Evolutionary conservation across 2,797 vertebrate genomes (phyloP), one percentile per base, ranked within the genome.

Genomic region (Danio jaintianensis): DNA sequence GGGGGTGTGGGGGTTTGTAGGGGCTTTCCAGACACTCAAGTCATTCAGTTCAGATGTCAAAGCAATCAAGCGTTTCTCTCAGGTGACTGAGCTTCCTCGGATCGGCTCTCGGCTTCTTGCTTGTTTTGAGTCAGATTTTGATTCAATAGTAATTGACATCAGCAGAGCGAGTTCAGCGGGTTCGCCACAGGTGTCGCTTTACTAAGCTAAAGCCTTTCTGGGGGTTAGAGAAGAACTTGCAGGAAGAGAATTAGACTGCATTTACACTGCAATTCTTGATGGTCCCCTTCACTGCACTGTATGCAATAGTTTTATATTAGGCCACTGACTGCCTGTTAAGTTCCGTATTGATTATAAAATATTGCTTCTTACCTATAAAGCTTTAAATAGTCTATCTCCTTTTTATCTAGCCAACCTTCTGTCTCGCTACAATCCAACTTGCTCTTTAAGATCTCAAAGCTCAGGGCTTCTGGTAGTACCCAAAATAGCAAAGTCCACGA

Each of bases 1-100:
- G 92, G 91, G 89, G 88, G 90, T 91, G 89, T 88, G 92, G 92
- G 91, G 89, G 88, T 90, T 91, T 89, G 82, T 86, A 89, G 90
- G 88, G 90, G 89, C 87, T 90, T 90, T 93, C 90, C 91, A 91
- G 89, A 89, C 90, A 87, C 86, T 84, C 89, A 88, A 87, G 88
- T 87, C 88, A 91, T 91, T 92, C 91, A 89, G 86, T 78, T 77
- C 62, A 87, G 88, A 89, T 89, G 91, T 93, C 90, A 91, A 82
- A 79, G 70, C 75, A 78, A 83, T 82, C 68, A 80, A 74, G 63
- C 56, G 0, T 84, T 84, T 75, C 59, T 82, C 50, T 64, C 79
- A 81, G 59, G 53, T 85, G 79, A 81, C 53, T 47, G 58, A 79
- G 58, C 59, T 72, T 63, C 43, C 45, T 62, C n/a, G 43, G 55